These are phyloP conservation scores for Criorhina ranunculi DNA, from an alignment of 2,888 invertebrate species.

Conservation along the genomic window DNA sequence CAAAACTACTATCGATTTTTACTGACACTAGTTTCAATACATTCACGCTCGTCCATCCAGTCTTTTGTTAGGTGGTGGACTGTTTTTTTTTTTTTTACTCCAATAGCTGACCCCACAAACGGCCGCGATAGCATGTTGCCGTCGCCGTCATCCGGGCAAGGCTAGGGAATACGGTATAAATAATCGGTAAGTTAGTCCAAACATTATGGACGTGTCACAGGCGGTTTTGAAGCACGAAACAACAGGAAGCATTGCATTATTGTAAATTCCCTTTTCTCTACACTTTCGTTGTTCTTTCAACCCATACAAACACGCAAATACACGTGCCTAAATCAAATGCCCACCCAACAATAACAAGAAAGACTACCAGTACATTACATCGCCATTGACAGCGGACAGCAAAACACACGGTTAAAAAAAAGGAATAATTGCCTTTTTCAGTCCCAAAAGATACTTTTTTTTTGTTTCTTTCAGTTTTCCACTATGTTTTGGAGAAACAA, in stretches of 20 bases:
- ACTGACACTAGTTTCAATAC: conserved; percentile 24
- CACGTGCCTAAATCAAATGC: conserved; percentile 21
- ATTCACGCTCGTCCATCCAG: conserved; percentile 16
- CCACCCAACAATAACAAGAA: conserved; percentile 35
- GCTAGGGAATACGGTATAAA: conserved; percentile 25
- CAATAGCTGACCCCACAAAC: conserved; percentile 16
- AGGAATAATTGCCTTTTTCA: conserved; percentile 34
- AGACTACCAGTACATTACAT: conserved; percentile 10
- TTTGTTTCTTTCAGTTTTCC: background rate
- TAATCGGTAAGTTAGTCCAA: conserved; percentile 15
- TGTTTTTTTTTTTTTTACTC: conserved; percentile 13
- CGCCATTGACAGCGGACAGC: too few species aligned
- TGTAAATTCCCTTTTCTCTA: conserved; percentile 35
- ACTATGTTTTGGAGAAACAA: background rate
- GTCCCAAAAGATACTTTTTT: conserved; percentile 26
- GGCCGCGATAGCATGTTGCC: conserved; percentile 1
- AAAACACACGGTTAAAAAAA: too few species aligned
- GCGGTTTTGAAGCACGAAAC: conserved; percentile 46
- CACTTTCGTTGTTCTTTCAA: background rate
- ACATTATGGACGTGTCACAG: conserved; percentile 31
- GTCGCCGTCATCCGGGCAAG: conserved; percentile 3
- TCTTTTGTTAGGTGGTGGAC: conserved; percentile 10
- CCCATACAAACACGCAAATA: conserved; percentile 15
- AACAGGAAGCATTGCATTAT: conserved; percentile 64
- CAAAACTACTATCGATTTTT: conserved; percentile 46